Evolutionary conservation across 2,888 invertebrate genomes (phyloP), one percentile per base, ranked within the genome.

Genomic region (Heteromyza rotundicornis): DNA sequence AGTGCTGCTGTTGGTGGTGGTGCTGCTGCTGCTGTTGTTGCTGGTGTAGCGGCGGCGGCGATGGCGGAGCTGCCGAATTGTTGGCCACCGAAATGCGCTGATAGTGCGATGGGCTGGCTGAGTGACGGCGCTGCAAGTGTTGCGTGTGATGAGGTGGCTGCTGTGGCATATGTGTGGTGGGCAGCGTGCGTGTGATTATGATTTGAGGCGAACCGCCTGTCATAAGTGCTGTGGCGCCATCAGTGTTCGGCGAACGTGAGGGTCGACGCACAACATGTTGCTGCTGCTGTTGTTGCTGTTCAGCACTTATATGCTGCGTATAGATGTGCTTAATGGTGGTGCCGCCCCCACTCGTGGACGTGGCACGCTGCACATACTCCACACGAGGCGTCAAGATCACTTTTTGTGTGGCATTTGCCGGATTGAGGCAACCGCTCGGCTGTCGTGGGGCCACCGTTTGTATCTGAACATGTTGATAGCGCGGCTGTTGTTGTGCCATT

Each of bases 351-450:
- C 51, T 36, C 8, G 17, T 69, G 14, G 51, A 52, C 51, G 56
- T 62, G 47, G 69, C 61, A 8, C 70, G 66, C 60, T 75, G 74
- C 62, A 79, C 77, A 65, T 78, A 80, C 57, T 82, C 81, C 1
- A 79, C 73, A 8, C 82, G 77, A 0, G 82, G 82, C 10, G 82
- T 80, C 23, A 82, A 68, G 35, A 81, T 80, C 19, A 82, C 78
- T 65, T 82, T 82, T 63, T 82, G 82, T 5, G 74, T 70, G 63
- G 72, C 68, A n/a, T 74, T 72, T 23, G 62, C 32, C 32, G 74
- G 71, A n/a, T 71, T 73, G 54, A 74, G 73, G 44, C 74, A 55
- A 0, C 70, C 71, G 1, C 73, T 74, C 36, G 80, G 76, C 35
- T 79, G 76, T 0, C 78, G 70, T 2, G 80, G 80, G 14, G 76